Conservation (phyloP, 2,113 vertebrate genomes). For the Rhadina sibilatrix region DNA sequence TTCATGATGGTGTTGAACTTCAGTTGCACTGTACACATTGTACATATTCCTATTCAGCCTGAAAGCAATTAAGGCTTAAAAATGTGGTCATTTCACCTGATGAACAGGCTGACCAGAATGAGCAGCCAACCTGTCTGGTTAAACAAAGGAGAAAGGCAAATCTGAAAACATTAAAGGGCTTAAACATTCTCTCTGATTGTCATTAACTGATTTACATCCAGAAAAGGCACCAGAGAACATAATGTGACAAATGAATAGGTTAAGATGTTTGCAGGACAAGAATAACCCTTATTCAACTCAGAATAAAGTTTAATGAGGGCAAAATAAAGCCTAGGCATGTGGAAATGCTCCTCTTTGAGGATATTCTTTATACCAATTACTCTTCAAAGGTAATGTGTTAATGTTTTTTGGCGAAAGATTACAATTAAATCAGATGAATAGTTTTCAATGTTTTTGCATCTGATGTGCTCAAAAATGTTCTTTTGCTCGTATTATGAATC, state of each 20-base stretch:
- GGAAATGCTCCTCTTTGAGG: constrained; percentile 76
- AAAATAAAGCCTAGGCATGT: constrained; percentile 76
- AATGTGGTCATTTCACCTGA: constrained; percentile 70
- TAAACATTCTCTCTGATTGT: constrained; percentile 71
- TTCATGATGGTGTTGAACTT: neutral
- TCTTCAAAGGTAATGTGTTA: constrained; percentile 77
- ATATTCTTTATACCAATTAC: constrained; percentile 75
- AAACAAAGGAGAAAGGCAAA: constrained; percentile 49
- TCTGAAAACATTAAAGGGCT: constrained; percentile 53
- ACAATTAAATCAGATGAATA: constrained; percentile 76
- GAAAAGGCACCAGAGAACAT: constrained; percentile 80
- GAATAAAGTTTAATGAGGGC: constrained; percentile 62
- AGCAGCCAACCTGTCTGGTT: constrained; percentile 39
- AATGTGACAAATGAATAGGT: constrained; percentile 72
- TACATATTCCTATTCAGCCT: constrained; percentile 33
- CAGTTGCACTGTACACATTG: neutral
- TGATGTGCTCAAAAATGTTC: constrained; percentile 59
- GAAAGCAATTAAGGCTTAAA: constrained; percentile 75
- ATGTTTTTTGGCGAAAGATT: constrained; percentile 73
- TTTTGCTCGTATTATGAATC: constrained; percentile 53
- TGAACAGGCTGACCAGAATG: constrained; percentile 15
- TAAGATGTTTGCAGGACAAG: constrained; percentile 58
- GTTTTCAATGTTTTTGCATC: constrained; percentile 70
- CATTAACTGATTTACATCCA: constrained; percentile 79
- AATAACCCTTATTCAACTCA: constrained; percentile 27